Base-by-base conservation (phyloP, 2,888 invertebrate species). In the Pimpla rufipes region DNA sequence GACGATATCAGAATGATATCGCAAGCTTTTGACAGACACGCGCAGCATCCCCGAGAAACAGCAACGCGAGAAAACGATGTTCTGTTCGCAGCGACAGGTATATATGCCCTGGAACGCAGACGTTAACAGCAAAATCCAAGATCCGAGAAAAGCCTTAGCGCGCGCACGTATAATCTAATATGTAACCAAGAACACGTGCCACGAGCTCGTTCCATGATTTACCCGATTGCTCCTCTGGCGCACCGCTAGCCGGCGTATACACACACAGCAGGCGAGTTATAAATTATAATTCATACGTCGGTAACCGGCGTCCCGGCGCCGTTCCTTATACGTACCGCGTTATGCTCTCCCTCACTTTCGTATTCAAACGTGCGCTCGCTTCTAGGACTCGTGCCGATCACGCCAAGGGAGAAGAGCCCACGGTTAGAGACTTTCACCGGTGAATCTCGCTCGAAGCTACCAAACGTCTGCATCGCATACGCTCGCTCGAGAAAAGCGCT, bases 181-280 rank as follows among this genome's bases (percentile, higher is more conserved):
- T 84, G 85, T 85, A 86, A 83, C 81, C 85, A 81, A 81, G 80
- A 90, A 87, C 88, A 89, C 88, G 89, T 88, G 90, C 88, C 90
- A 84, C 85, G 85, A 80, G 87, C 85, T 87, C 79, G 88, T 89
- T 86, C 89, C 88, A 88, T 89, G 87, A 90, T 90, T 88, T 86
- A 86, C 86, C 86, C 85, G 88, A 89, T 87, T 87, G 86, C 86
- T 84, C 84, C 85, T 57, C 40, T 47, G 66, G 55, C 71, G 68
- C 78, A 76, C 52, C 81, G 74, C n/a, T n/a, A n/a, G n/a, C n/a
- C n/a, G n/a, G n/a, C 77, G 79, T 80, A 75, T 79, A 77, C 70
- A 52, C 71, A 82, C 81, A 83, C 47, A 68, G 83, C 85, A 47
- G 71, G 71, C 70, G 79, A 77, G 35, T 59, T 80, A 83, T 80